Percentiles rank a stretch among this genome's conserved stretches.
These are phyloP conservation scores for Nymphalis io DNA, from an alignment of 1,140 invertebrate genomes.

Conservation along the genomic window DNA sequence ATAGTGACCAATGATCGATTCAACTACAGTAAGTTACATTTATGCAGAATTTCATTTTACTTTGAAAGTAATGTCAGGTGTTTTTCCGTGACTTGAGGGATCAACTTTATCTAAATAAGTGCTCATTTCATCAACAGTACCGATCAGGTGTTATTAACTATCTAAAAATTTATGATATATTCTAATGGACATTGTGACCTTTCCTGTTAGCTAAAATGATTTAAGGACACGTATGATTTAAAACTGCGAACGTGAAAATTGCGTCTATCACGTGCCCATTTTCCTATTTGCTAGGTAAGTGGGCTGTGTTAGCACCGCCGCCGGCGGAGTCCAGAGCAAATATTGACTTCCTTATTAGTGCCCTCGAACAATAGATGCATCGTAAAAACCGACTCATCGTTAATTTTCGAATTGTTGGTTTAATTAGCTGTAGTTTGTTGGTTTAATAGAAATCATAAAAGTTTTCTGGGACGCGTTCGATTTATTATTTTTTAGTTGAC, in stretches of 20 bases:
- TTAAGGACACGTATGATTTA: background rate
- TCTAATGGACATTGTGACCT: background rate
- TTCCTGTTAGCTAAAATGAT: background rate
- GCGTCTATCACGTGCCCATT: slow-evolving; percentile 22
- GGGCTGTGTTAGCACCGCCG: slow-evolving; percentile 43
- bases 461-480: background rate
- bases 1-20: background rate
- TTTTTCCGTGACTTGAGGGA: no score
- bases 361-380: slow-evolving; percentile 60
- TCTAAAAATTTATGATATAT: no score
- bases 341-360: slow-evolving; percentile 78
- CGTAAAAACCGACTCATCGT: slow-evolving; percentile 45
- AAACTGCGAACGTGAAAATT: slow-evolving; percentile 14
- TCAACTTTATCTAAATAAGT: no score
- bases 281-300: slow-evolving; percentile 45
- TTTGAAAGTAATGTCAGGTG: no score
- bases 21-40: no score
- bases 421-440: slow-evolving; percentile 27
- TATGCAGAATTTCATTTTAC: no score
- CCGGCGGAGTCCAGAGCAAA: slow-evolving; percentile 54
- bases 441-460: background rate
- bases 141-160: background rate
- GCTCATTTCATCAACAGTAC: background rate
- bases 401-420: slow-evolving; percentile 25
- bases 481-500: background rate